phyloP scores from a whole-genome alignment of 2,888 invertebrate genomes.

The Heliconius aoede region DNA sequence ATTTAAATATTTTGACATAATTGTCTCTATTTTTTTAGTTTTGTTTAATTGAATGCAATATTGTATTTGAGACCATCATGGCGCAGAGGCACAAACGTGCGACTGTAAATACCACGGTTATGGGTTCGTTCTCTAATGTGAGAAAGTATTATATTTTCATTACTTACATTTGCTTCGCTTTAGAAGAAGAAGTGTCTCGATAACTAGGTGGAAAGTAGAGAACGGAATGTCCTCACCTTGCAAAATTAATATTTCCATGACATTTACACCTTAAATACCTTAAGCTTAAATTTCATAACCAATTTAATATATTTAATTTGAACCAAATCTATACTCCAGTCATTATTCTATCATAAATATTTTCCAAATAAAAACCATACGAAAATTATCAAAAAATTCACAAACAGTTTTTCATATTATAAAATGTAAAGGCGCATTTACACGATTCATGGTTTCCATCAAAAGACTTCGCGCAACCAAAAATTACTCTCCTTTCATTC shows the following conservation, averaged over 20 bases:
- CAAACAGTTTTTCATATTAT: slow-evolving; percentile 4
- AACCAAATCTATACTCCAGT: not conserved
- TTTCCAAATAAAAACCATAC: not conserved
- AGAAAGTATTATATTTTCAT: not conserved
- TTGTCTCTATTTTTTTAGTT: too few relatives aligned
- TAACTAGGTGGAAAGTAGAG: too few relatives aligned
- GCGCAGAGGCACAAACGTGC: too few relatives aligned
- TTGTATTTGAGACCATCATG: too few relatives aligned
- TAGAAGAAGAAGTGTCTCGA: too few relatives aligned
- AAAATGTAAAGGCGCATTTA: slow-evolving; percentile 19
- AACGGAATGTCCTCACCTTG: not conserved
- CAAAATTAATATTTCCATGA: not conserved
- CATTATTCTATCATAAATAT: not conserved
- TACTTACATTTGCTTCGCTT: too few relatives aligned
- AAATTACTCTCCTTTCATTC: slow-evolving; percentile 23
- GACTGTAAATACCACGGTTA: not conserved
- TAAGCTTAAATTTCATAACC: not conserved
- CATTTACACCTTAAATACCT: not conserved
- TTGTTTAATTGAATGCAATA: too few relatives aligned
- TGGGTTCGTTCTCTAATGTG: not conserved
- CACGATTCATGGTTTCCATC: slow-evolving; percentile 16
- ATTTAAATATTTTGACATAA: too few relatives aligned
- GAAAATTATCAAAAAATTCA: not conserved
- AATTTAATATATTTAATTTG: not conserved
- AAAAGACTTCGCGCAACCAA: slow-evolving; percentile 14